phyloP scores from a whole-genome alignment of 2,888 invertebrate genomes.

The Synanthedon tipuliformis region DNA sequence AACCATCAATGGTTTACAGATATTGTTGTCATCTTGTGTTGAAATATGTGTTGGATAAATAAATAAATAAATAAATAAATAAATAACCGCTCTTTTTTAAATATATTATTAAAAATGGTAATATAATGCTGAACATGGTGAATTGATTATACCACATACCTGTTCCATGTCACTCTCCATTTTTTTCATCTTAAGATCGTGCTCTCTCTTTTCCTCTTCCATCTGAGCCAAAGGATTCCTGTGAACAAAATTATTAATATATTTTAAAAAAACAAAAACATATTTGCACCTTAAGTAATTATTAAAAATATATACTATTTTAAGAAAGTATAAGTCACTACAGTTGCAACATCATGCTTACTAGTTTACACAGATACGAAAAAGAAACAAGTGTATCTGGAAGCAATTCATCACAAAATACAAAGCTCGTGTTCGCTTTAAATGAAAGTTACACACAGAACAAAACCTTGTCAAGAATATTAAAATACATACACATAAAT shows the following conservation, averaged over 20 bases:
- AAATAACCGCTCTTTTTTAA: background rate
- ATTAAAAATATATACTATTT: no score
- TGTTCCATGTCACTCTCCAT: conserved; percentile 99
- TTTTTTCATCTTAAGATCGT: conserved; percentile 97
- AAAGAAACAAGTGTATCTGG: background rate
- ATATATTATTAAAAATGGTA: background rate
- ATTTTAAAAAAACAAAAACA: background rate
- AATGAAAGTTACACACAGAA: background rate
- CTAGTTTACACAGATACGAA: no score
- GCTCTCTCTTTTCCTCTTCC: conserved; percentile 97
- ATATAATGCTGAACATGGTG: background rate
- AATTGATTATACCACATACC: conserved; percentile 20
- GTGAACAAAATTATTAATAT: conserved; percentile 30
- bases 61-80: no score
- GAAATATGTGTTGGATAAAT: no score
- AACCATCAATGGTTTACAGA: no score
- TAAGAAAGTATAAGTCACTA: no score
- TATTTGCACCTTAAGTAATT: no score
- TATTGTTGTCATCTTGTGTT: no score
- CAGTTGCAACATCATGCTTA: no score
- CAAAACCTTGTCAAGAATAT: no score
- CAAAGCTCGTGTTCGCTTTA: background rate
- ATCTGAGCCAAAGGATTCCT: conserved; percentile 98
- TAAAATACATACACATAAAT: no score
- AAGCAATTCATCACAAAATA: background rate